Base-by-base conservation (phyloP, 2,797 vertebrate genomes). In the Acrossocheilus fasciatus region DNA sequence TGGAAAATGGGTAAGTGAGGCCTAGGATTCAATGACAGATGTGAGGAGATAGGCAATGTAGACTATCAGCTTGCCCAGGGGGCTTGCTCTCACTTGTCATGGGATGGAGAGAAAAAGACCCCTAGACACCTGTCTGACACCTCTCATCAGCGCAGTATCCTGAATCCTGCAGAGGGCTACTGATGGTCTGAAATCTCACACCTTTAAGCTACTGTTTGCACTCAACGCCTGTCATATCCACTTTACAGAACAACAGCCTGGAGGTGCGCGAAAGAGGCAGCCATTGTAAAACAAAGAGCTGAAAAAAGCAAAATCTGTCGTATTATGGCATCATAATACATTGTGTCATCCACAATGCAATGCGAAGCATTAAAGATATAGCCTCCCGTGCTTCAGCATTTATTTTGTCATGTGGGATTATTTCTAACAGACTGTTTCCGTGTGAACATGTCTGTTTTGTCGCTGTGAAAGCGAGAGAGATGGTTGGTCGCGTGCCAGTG, bases 341-440 rank as follows among this genome's bases (percentile, higher is more conserved):
- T 87, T 92, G 89, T 94, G 94, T 95, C 94, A 94, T 92, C 91
- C 72, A 93, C 92, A 92, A 93, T 92, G 91, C 92, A 81, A 83
- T 89, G 91, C 80, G 89, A 92, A 86, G 93, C 92, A 94, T 95
- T 95, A 94, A 89, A 90, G 91, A 93, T 89, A 90, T 94, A 92
- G 93, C 92, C 93, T 92, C 91, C 87, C 88, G 90, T 91, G 92
- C 90, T 52, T 82, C 88, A 88, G 90, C 91, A 74, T 93, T 95
- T 95, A 95, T 93, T 94, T 94, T 95, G 94, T 94, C 94, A 93
- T 92, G 92, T 91, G 92, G 92, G 92, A 94, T 95, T 94, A 94
- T 93, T 93, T 89, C 90, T 87, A 94, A 94, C 93, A 94, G 93
- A 93, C 69, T 89, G 74, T 92, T 88, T 87, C 86, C 91, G 84